Evolutionary conservation across 2,797 vertebrate species (phyloP).

Genomic region (Semaprochilodus insignis): DNA sequence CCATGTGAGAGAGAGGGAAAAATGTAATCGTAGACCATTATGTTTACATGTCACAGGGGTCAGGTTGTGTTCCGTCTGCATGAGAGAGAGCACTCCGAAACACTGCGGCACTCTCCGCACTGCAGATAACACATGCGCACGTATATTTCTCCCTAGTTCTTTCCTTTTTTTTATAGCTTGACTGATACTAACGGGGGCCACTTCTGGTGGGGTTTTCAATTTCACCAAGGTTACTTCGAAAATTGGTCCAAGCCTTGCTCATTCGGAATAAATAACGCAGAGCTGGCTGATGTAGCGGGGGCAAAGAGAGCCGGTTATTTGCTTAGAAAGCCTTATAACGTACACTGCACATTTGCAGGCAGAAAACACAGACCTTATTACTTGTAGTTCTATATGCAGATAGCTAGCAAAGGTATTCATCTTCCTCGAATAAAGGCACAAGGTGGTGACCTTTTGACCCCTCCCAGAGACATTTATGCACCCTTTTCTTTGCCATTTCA

Average conservation of each 20-base stretch:
- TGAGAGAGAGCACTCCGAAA: constrained; percentile 23
- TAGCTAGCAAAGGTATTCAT: background rate
- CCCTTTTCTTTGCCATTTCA: background rate
- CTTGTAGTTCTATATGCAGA: background rate
- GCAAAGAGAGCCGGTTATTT: constrained; percentile 18
- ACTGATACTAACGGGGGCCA: constrained; percentile 3
- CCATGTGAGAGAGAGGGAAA: constrained; percentile 25
- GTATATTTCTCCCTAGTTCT: background rate
- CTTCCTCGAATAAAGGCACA: background rate
- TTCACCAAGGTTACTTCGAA: constrained; percentile 39
- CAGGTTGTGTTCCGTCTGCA: background rate
- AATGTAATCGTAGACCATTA: constrained; percentile 70
- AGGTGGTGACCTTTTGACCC: background rate
- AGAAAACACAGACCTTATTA: background rate
- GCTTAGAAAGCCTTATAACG: constrained; percentile 2
- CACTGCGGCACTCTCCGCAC: constrained; percentile 40
- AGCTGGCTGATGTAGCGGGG: constrained; percentile 26
- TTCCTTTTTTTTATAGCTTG: background rate
- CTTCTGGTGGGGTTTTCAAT: constrained; percentile 40
- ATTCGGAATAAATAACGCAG: constrained; percentile 29
- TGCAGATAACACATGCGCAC: constrained; percentile 41
- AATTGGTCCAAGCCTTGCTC: constrained; percentile 15
- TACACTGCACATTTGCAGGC: background rate
- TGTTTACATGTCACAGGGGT: constrained; percentile 68
- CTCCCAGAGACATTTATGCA: background rate